Base-by-base conservation (phyloP, 2,888 invertebrate genomes). In the Aspidapion aeneum region DNA sequence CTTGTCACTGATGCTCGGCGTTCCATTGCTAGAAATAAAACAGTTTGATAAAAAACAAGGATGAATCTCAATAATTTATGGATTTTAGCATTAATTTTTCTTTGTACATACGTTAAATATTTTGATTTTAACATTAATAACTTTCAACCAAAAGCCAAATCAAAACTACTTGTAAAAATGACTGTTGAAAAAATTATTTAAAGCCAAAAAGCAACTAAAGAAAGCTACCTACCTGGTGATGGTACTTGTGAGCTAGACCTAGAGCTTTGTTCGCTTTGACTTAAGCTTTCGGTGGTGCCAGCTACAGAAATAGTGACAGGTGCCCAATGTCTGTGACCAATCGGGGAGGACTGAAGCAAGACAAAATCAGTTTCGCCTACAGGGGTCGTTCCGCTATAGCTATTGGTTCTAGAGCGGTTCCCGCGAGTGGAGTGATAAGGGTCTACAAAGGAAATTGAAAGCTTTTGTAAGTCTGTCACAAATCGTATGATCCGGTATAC, bases 281-380 rank as follows among this genome's bases (percentile, higher is more conserved):
- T n/a, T 21, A 76, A 74, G 21, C 76, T 77, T 60, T 78, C 80
- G 0, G 77, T 74, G 35, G 80, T 79, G 22, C 82, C 82, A 57
- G 77, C 77, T 7, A 82, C 74, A 12, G 75, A 74, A 56, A 78
- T 75, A 67, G 76, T 72, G 57, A 79, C 73, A 9, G 84, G 83
- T 56, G 82, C 80, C 84, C 84, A 84, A 64, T 82, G 82, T 74
- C 75, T 75, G 67, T 75, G 75, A 63, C 78, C 79, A 54, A 83
- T 74, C 16, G 84, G 84, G 56, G 82, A 84, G 1, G 84, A 78
- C 74, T 84, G 84, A 61, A 85, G 79, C 56, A 84, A 74, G 63
- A 85, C 82, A 71, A 82, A 84, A 70, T 84, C 84, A 21, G 84
- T 84, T 69, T 85, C 84, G 57, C 79, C 80, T 57, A 73, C 63